Base-by-base conservation (phyloP, 2,113 vertebrate genomes). In the Phasianus colchicus region DNA sequence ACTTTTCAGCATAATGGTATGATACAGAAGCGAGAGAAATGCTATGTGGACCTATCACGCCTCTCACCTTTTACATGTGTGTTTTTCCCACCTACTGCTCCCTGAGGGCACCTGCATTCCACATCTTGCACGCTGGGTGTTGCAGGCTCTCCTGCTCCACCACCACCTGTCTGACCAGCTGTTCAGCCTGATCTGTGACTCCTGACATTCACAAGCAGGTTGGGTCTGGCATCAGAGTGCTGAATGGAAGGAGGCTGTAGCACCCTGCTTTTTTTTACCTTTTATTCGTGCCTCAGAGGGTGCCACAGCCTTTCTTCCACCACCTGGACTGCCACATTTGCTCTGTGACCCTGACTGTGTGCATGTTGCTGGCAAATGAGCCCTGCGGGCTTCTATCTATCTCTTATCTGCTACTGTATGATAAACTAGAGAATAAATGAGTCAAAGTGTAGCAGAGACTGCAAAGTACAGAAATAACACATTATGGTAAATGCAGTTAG, bases 321-420 rank as follows among this genome's bases (percentile, higher is more conserved):
- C 63, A 57, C 32, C 25, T 43, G 22, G 57, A 43, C 0, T 2
- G 12, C 25, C 13, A 6, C 3, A 1, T 74, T 73, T 0, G 0
- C 52, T 79, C 38, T 60, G 2, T 78, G 47, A 74, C 13, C n/a
- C 22, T 61, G 25, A 83, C 77, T 36, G 9, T 43, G 9, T 45
- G 32, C 38, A 60, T 2, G 3, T 6, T 11, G 3, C 63, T 55
- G 48, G 34, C 63, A 72, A 72, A 61, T 34, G 9, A 75, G 10
- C 34, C 1, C 1, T 32, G 64, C 18, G 52, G 30, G 54, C 11
- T 24, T 14, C 25, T 43, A 22, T 14, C 25, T 43, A 22, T 43
- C 21, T 54, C 27, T 27, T 54, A 54, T 17, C 55, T 69, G 57
- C 13, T 83, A 4, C 21, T 32, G 6, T 27, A 10, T 34, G 71